Conservation (phyloP, 2,113 vertebrate genomes). For the Parus major region DNA sequence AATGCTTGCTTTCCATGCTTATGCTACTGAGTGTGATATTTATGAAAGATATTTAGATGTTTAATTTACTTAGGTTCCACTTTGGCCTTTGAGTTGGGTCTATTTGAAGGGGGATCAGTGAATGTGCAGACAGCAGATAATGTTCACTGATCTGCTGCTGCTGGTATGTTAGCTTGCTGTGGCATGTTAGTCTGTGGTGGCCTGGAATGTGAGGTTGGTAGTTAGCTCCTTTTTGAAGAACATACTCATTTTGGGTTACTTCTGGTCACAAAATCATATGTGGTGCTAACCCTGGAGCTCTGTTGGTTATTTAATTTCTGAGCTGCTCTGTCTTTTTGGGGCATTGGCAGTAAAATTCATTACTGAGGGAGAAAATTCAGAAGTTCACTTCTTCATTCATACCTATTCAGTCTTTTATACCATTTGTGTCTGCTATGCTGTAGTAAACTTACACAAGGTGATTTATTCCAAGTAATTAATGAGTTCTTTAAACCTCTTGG, state of each 20-base stretch:
- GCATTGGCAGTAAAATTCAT: not conserved
- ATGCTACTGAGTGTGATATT: not conserved
- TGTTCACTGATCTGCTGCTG: not conserved
- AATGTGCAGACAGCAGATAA: accelerated
- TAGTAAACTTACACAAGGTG: not conserved
- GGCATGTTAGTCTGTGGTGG: not conserved
- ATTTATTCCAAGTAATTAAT: not conserved
- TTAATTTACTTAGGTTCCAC: not conserved
- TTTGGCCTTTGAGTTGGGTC: not conserved
- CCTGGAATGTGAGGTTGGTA: not conserved
- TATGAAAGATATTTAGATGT: not conserved
- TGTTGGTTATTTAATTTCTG: not conserved
- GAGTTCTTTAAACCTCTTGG: not conserved
- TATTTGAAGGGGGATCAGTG: not conserved
- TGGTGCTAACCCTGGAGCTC: not conserved
- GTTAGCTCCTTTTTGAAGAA: slow-evolving; percentile 3
- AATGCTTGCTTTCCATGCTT: not conserved
- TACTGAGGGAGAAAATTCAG: not conserved
- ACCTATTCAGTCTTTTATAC: not conserved
- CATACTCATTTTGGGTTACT: not conserved
- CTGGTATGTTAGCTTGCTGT: not conserved
- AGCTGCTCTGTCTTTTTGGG: not conserved
- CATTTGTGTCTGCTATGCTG: not conserved
- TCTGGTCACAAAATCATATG: slow-evolving; percentile 4
- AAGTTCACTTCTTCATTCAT: not conserved